Evolutionary conservation across 2,888 invertebrate genomes (phyloP).

Genomic region (Onchidella celtica): DNA sequence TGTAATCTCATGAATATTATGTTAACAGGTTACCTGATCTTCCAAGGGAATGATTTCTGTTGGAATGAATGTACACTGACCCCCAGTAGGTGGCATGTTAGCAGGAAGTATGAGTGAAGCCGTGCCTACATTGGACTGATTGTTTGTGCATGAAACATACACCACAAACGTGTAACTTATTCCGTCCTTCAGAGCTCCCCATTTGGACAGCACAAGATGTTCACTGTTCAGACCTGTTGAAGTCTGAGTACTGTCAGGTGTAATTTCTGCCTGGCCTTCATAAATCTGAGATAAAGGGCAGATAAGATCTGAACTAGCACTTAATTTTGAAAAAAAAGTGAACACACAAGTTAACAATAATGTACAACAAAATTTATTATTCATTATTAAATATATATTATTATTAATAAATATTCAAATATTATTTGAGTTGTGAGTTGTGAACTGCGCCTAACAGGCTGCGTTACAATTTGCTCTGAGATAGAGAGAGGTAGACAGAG

Average conservation of each 20-base stretch:
- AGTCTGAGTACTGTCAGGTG: conserved; percentile 39
- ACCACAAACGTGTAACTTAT: conserved; percentile 59
- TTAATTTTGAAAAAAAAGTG: no score
- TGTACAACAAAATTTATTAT: no score
- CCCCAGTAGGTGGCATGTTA: conserved; percentile 57
- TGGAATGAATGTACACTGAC: conserved; percentile 54
- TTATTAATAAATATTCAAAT: no score
- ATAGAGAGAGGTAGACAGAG: no score
- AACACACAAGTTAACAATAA: no score
- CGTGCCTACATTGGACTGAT: conserved; percentile 44
- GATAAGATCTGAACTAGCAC: no score
- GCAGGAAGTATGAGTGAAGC: conserved; percentile 54
- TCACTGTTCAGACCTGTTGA: conserved; percentile 52
- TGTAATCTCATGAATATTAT: no score
- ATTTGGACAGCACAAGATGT: conserved; percentile 59
- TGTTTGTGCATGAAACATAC: conserved; percentile 40
- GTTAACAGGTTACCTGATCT: conserved; percentile 49
- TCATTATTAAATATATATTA: no score
- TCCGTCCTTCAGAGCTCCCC: conserved; percentile 51
- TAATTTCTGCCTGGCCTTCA: conserved; percentile 14
- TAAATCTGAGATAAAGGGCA: conserved; percentile 25
- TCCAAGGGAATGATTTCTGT: conserved; percentile 54
- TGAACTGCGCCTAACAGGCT: no score
- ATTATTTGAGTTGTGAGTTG: no score
- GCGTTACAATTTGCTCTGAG: no score